These are phyloP conservation scores for Magallana ariakensis DNA, from an alignment of 1,140 invertebrate species.

Conservation along the genomic window DNA sequence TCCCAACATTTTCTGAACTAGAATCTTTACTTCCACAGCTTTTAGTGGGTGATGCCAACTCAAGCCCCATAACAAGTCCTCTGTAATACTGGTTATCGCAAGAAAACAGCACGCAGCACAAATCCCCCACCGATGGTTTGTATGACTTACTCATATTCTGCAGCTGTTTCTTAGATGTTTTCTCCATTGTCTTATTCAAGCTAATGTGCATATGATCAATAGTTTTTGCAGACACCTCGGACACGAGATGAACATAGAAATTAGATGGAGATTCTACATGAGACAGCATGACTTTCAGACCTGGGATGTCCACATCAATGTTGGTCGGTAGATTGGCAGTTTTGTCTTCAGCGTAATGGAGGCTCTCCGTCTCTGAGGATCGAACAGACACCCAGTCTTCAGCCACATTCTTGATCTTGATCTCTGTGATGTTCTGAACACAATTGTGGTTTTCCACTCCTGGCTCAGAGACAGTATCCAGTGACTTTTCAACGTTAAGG, in stretches of 20 bases:
- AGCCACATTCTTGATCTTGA: background rate
- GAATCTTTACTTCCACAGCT: background rate
- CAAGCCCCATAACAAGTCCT: slow-evolving; percentile 48
- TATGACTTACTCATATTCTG: slow-evolving; percentile 49
- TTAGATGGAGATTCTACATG: slow-evolving; percentile 55
- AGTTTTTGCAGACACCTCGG: slow-evolving; percentile 50
- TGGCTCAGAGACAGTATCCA: background rate
- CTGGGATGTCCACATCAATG: background rate
- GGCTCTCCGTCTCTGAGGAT: slow-evolving; percentile 30
- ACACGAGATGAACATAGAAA: slow-evolving; percentile 63
- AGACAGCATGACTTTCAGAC: slow-evolving; percentile 55
- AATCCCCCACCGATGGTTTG: slow-evolving; percentile 46
- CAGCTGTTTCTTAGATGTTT: slow-evolving; percentile 48
- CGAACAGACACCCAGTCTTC: background rate
- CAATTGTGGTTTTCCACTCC: background rate
- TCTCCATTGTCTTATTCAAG: slow-evolving; percentile 55
- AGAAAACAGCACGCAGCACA: slow-evolving; percentile 63
- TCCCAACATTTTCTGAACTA: slow-evolving; percentile 14
- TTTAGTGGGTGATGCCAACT: background rate
- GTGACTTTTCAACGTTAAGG: background rate
- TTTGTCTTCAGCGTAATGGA: slow-evolving; percentile 23
- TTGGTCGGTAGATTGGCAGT: background rate
- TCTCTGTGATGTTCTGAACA: background rate
- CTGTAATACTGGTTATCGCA: slow-evolving; percentile 61
- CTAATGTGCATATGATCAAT: slow-evolving; percentile 58